phyloP scores from a whole-genome alignment of 2,113 vertebrate species.

The Lanius collurio region DNA sequence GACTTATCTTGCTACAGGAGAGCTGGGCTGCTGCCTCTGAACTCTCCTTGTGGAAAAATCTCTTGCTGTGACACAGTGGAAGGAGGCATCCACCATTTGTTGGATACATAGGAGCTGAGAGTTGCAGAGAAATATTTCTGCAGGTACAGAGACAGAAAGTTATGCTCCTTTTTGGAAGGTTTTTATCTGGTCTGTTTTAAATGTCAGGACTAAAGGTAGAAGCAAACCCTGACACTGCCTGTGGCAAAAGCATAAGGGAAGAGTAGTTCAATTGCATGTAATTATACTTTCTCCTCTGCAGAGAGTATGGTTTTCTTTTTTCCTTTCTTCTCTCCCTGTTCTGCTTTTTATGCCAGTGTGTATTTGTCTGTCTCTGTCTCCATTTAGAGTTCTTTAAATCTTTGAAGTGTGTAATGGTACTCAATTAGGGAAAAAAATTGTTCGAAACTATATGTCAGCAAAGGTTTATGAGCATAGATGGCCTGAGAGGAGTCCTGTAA shows the following conservation, averaged over 20 bases:
- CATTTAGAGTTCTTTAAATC: not conserved
- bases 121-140: not conserved
- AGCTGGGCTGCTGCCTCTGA: accelerated
- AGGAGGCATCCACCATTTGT: not conserved
- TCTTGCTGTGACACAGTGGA: not conserved
- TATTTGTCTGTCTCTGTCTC: not conserved
- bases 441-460: not conserved
- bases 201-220: not conserved
- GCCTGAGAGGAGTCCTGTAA: not conserved
- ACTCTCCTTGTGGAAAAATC: not conserved
- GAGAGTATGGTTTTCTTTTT: not conserved
- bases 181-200: not conserved
- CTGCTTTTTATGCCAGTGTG: not conserved
- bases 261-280: not conserved
- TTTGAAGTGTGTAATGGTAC: not conserved
- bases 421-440: not conserved
- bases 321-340: not conserved
- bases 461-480: not conserved
- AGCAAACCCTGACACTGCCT: not conserved
- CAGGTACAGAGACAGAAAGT: not conserved
- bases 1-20: not conserved
- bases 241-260: not conserved
- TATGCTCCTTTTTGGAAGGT: not conserved
- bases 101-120: not conserved
- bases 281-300: not conserved